These are phyloP conservation scores for Schizopygopsis malacanthus DNA, from an alignment of 2,797 vertebrate genomes.

Conservation along the genomic window DNA sequence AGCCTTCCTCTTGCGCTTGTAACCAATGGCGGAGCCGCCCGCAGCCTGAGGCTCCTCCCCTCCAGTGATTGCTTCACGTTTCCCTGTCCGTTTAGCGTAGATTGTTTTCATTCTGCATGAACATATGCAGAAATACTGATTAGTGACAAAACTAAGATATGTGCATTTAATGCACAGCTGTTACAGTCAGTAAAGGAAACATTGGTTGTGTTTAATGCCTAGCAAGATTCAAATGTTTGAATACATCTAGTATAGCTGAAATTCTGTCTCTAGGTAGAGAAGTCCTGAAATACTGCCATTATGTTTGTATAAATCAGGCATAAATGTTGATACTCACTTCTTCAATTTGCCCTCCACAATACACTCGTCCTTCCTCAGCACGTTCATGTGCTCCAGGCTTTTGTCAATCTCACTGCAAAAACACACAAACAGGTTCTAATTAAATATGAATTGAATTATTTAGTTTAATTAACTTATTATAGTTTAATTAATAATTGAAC, in stretches of 20 bases:
- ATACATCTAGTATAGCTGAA: neutral
- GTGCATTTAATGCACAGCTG: neutral
- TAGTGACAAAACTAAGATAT: neutral
- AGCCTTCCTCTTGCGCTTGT: conserved; percentile 90
- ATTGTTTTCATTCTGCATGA: conserved; percentile 87
- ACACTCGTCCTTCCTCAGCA: conserved; percentile 97
- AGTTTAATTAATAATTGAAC: neutral
- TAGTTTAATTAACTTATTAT: neutral
- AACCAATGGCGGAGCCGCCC: conserved; percentile 83
- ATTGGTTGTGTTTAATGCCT: neutral
- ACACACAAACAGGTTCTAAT: conserved; percentile 51
- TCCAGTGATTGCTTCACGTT: conserved; percentile 82
- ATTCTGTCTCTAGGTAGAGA: neutral
- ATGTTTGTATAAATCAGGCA: neutral
- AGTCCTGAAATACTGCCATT: neutral
- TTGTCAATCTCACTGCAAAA: conserved; percentile 96
- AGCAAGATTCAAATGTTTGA: neutral
- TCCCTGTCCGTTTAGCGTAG: conserved; percentile 94
- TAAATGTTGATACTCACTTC: conserved; percentile 84
- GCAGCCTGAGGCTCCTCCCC: conserved; percentile 87
- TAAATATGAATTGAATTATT: too few relatives aligned
- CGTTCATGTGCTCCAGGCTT: conserved; percentile 97
- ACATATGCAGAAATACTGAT: conserved; percentile 15
- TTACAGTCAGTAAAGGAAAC: neutral
- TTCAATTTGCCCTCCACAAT: conserved; percentile 97